Conservation (phyloP, 2,113 vertebrate genomes). For the Ictalurus furcatus region DNA sequence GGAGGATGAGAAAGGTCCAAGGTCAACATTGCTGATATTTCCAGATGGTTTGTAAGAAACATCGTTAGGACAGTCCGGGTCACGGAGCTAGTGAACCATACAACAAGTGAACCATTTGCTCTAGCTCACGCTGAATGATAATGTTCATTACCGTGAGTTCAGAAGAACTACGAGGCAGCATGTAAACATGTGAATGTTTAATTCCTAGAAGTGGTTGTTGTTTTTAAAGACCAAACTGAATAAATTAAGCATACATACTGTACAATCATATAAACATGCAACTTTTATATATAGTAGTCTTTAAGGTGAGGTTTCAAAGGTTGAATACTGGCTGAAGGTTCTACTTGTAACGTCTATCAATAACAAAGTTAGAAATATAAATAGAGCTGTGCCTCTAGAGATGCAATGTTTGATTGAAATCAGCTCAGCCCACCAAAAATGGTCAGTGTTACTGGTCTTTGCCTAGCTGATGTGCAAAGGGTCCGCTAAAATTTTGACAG, state of each 20-base stretch:
- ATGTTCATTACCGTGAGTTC: not conserved
- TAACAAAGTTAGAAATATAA: not conserved
- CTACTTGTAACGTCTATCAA: not conserved
- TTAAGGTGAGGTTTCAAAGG: not conserved
- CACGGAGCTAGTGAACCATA: not conserved
- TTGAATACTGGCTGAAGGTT: not conserved
- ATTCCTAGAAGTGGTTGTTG: not conserved
- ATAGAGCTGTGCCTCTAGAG: not conserved
- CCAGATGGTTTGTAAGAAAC: slow-evolving; percentile 15
- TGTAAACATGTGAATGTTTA: too few relatives aligned
- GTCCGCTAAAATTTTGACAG: not conserved
- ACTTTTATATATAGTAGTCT: not conserved
- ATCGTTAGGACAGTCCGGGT: slow-evolving; percentile 3
- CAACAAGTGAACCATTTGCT: not conserved
- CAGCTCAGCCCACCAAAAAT: not conserved
- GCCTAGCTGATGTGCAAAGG: not conserved
- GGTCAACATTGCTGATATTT: slow-evolving; percentile 20
- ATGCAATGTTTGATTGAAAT: not conserved
- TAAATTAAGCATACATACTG: not conserved
- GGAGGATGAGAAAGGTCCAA: not conserved
- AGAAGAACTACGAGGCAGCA: not conserved
- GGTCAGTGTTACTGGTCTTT: not conserved
- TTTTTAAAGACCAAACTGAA: not conserved
- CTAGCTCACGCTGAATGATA: slow-evolving; percentile 6
- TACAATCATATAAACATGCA: not conserved